phyloP scores from a whole-genome alignment of 2,888 invertebrate species.

The Athrips mouffetella region DNA sequence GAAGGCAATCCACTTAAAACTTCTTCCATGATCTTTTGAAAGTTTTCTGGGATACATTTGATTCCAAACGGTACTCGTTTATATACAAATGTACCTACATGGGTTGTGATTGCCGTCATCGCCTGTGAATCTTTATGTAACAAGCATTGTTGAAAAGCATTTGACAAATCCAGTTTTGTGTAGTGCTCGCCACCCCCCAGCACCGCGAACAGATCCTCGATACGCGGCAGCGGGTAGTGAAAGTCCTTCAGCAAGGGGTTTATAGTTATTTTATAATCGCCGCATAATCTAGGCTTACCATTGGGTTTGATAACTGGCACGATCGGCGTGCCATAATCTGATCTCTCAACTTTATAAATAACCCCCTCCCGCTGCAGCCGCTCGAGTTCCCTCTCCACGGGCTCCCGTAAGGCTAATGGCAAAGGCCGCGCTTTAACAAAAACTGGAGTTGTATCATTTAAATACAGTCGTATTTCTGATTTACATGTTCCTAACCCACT shows the following conservation, averaged over 20 bases:
- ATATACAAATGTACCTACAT: background rate
- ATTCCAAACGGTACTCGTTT: background rate
- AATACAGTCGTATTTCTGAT: conserved; percentile 1
- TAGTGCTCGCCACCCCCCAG: conserved; percentile 25
- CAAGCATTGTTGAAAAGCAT: background rate
- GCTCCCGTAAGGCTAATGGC: conserved; percentile 27
- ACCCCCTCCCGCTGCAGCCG: conserved; percentile 27
- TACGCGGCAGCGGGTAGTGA: too few species aligned
- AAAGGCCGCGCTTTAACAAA: conserved; percentile 23
- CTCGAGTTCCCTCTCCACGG: conserved; percentile 27
- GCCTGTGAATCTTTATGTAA: background rate
- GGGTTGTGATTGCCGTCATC: background rate
- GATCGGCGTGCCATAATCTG: too few species aligned
- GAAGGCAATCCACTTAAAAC: conserved; percentile 20
- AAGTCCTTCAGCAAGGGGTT: conserved; percentile 25
- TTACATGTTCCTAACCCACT: conserved; percentile 20
- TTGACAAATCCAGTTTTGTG: conserved; percentile 20
- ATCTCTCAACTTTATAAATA: conserved; percentile 29
- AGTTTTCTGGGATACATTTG: background rate
- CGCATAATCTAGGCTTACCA: conserved; percentile 25
- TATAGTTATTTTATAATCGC: conserved; percentile 30
- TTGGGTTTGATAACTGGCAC: conserved; percentile 26
- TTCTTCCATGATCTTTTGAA: too few species aligned
- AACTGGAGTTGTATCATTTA: conserved; percentile 11
- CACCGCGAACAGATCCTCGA: conserved; percentile 23